These are phyloP conservation scores for Zosterops borbonicus DNA, from an alignment of 2,113 vertebrate species.

Conservation along the genomic window DNA sequence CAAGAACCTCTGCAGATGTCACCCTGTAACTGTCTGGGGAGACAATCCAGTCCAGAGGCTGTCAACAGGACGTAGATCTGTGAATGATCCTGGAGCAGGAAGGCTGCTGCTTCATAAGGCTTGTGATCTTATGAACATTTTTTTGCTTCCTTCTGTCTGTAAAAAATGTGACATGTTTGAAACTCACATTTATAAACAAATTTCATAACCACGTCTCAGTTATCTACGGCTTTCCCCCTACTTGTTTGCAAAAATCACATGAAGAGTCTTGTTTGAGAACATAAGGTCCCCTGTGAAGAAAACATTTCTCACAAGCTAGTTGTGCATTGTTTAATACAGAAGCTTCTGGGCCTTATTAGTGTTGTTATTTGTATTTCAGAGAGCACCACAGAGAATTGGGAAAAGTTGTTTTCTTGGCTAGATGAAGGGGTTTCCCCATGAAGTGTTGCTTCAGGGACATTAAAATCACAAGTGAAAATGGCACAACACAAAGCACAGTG, in stretches of 20 bases:
- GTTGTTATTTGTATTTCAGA: constrained; percentile 7
- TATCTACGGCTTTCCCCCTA: background rate
- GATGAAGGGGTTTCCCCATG: background rate
- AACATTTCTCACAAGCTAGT: background rate
- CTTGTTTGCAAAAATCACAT: background rate
- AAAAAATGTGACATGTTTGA: background rate
- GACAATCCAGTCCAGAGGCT: background rate
- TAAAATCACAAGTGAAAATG: background rate
- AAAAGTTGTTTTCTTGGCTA: background rate
- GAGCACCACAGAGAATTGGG: background rate
- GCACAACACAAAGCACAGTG: background rate
- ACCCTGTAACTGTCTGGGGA: background rate
- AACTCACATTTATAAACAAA: background rate
- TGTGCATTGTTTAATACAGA: background rate
- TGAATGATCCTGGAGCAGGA: background rate
- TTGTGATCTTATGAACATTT: background rate
- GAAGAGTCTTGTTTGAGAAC: background rate
- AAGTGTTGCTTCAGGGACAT: background rate
- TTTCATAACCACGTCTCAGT: background rate
- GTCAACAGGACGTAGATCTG: background rate
- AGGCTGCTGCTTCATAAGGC: background rate
- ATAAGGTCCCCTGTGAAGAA: background rate
- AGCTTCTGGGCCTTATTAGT: background rate
- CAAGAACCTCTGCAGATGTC: background rate
- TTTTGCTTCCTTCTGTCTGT: background rate